A percentile compares a stretch with the other conserved stretches of the same genome.
These are phyloP conservation scores for Poeciliopsis prolifica DNA, from an alignment of 2,113 vertebrate genomes.

Conservation along the genomic window DNA sequence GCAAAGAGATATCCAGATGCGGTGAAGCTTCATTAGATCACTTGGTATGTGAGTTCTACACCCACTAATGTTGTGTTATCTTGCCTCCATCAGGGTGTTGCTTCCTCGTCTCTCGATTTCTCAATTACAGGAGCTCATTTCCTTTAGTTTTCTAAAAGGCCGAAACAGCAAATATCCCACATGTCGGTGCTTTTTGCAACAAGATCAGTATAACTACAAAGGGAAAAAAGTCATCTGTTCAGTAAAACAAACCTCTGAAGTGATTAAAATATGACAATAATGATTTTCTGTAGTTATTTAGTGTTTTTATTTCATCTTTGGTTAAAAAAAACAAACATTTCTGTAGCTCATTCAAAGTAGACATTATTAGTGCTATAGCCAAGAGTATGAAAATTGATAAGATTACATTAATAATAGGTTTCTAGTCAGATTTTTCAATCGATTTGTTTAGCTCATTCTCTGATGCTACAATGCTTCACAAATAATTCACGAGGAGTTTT, in stretches of 20 bases:
- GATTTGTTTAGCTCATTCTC: not conserved
- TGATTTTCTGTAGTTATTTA: not conserved
- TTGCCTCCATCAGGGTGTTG: constrained; percentile 32
- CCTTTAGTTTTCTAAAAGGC: not conserved
- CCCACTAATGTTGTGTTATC: not conserved
- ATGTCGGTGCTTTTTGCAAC: not conserved
- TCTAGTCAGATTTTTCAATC: too few relatives aligned
- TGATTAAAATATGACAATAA: not conserved
- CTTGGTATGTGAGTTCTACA: not conserved
- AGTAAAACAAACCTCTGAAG: not conserved
- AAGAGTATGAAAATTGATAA: too few relatives aligned
- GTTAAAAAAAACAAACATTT: not conserved
- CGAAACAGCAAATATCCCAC: not conserved
- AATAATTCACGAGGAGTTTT: not conserved
- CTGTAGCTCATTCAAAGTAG: not conserved
- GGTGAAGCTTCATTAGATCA: not conserved
- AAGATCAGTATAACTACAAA: not conserved
- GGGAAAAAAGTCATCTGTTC: not conserved
- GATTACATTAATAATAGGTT: too few relatives aligned
- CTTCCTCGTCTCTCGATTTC: constrained; percentile 27
- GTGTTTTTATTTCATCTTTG: too few relatives aligned
- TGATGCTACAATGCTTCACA: not conserved
- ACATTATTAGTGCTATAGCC: too few relatives aligned
- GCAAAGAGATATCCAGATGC: not conserved
- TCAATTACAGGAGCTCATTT: constrained; percentile 32